A percentile compares a stretch with the other conserved stretches of the same genome.
Evolutionary conservation across 1,140 invertebrate genomes (phyloP).

Genomic region (Lordiphosa collinella): DNA sequence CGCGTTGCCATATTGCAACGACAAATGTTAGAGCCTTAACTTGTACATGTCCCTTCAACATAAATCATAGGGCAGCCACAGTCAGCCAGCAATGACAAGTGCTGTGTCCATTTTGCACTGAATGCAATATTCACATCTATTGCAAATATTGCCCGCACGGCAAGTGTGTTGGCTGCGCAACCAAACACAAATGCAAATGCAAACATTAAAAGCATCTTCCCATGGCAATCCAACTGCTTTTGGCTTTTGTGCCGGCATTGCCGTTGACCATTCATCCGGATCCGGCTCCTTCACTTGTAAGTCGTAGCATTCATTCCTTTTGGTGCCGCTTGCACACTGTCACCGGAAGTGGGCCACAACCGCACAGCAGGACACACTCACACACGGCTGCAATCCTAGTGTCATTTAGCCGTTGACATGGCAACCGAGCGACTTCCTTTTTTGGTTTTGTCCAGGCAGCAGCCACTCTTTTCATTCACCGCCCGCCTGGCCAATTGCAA

Average conservation of each 20-base stretch:
- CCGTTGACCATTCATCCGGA: constrained; percentile 60
- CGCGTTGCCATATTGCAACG: constrained; percentile 19
- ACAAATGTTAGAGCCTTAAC: constrained; percentile 76
- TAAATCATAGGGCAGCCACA: constrained; percentile 55
- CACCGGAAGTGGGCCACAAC: constrained; percentile 66
- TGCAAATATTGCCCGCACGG: constrained; percentile 59
- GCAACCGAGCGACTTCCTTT: constrained; percentile 49
- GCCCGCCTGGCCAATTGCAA: constrained; percentile 41
- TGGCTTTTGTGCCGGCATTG: constrained; percentile 52
- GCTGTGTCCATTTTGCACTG: constrained; percentile 34
- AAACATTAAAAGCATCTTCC: constrained; percentile 18
- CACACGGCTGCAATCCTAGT: constrained; percentile 19
- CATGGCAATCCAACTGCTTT: constrained; percentile 18
- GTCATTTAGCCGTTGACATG: constrained; percentile 65
- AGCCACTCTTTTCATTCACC: constrained; percentile 14
- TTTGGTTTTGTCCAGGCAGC: constrained; percentile 51
- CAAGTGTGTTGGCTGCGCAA: constrained; percentile 54
- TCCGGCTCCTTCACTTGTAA: constrained; percentile 57
- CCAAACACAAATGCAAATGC: constrained; percentile 25
- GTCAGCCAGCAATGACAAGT: constrained; percentile 28
- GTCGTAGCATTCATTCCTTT: constrained; percentile 54
- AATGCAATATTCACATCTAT: constrained; percentile 65
- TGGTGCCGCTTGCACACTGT: constrained; percentile 63
- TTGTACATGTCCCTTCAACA: constrained; percentile 67
- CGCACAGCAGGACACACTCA: constrained; percentile 28